Base-by-base conservation (phyloP, 2,888 invertebrate species). In the Anthophora plumipes region DNA sequence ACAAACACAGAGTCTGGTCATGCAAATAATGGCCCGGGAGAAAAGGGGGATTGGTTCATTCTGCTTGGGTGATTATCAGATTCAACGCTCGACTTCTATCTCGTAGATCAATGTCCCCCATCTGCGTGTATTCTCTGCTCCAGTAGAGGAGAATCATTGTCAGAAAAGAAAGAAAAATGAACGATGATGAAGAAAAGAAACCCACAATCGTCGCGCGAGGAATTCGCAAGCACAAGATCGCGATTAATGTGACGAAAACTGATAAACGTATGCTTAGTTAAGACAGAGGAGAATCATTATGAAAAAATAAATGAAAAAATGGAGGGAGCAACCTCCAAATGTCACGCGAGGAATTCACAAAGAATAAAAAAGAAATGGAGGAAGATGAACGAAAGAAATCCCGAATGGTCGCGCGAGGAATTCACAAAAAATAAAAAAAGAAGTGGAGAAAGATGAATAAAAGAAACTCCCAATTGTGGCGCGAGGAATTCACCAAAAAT, bases 21-120 rank as follows among this genome's bases (percentile, higher is more conserved):
- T 93, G 93, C 93, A 93, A 92, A 92, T 93, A 92, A 91, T 91
- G 92, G 92, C 92, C 92, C 92, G 92, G 92, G 91, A 92, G 92
- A 92, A n/a, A n/a, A 92, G 91, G 90, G 78, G 90, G 90, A 66
- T 82, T 86, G 84, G 86, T 90, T 80, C 52, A 43, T 72, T 78
- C 73, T 92, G 92, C 93, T 92, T 93, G 92, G 92, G 93, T 93
- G 92, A 93, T 88, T 60, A 20, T 57, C 37, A 46, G 57, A 68
- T 66, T 17, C 31, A 25, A 43, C 50, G 57, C 52, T 61, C 54
- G 61, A 37, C 17, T 31, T 37, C 6, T 25, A 68, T 66, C 66
- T 11, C 43, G 39, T 48, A 31, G 37, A 66, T 54, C 46, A n/a
- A n/a, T 48, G 63, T n/a, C 22, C 69, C 54, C 31, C n/a, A n/a